Conservation (phyloP, 2,797 vertebrate species). For the Jordanella pulchra region DNA sequence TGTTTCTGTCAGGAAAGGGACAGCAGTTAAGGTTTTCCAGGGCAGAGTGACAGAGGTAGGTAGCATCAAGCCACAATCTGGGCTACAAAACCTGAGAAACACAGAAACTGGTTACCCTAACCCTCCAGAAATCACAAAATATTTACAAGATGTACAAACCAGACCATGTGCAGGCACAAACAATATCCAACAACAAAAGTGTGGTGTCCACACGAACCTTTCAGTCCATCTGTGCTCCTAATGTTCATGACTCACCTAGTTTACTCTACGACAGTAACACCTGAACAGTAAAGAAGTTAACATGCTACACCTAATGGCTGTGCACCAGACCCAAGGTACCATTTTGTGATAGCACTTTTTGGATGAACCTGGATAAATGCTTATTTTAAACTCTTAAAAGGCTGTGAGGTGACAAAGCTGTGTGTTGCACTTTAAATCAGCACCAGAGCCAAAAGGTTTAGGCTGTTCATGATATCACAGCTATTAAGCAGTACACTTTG, state of each 20-base stretch:
- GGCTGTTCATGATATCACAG: constrained; percentile 38
- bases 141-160: constrained; percentile 25
- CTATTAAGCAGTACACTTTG: constrained; percentile 14
- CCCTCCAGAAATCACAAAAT: constrained; percentile 62
- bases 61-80: constrained; percentile 56
- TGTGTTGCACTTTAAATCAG: constrained; percentile 43
- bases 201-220: not conserved
- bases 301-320: constrained; percentile 35
- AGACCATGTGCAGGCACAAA: constrained; percentile 49
- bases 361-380: constrained; percentile 51
- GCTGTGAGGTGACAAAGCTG: constrained; percentile 34
- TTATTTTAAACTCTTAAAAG: constrained; percentile 30
- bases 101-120: constrained; percentile 52
- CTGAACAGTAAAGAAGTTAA: constrained; percentile 17
- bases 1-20: constrained; percentile 63
- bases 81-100: constrained; percentile 76
- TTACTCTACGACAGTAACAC: not conserved
- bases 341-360: constrained; percentile 57
- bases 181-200: constrained; percentile 25
- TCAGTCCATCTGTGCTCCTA: constrained; percentile 13
- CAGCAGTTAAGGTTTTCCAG: constrained; percentile 72
- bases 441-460: constrained; percentile 50
- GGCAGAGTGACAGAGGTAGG: constrained; percentile 77
- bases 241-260: not conserved
- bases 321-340: constrained; percentile 21